A percentile compares a stretch with the other conserved stretches of the same genome.
phyloP scores from a whole-genome alignment of 2,888 invertebrate genomes.

The Pterostichus niger region DNA sequence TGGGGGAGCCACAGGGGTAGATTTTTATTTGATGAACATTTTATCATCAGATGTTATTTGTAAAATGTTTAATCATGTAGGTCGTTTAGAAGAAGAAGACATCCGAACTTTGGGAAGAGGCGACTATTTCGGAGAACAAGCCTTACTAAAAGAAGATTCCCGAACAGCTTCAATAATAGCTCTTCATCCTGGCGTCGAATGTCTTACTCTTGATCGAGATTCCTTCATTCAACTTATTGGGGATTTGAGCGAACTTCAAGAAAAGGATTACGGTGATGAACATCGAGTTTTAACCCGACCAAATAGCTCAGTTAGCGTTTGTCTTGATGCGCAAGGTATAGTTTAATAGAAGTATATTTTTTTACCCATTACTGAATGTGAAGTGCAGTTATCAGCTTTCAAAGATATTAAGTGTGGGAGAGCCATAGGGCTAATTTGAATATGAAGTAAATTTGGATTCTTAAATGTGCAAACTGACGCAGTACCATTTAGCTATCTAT shows the following conservation, averaged over 20 bases:
- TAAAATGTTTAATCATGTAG: constrained; percentile 68
- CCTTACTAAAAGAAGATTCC: constrained; percentile 83
- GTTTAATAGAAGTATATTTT: no score
- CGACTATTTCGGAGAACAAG: constrained; percentile 85
- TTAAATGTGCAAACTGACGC: no score
- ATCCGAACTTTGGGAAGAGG: constrained; percentile 80
- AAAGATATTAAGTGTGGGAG: no score
- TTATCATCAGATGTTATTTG: no score
- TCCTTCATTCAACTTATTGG: constrained; percentile 88
- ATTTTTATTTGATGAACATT: no score
- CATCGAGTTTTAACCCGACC: constrained; percentile 77
- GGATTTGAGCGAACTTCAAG: constrained; percentile 85
- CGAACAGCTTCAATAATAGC: constrained; percentile 86
- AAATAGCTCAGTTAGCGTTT: constrained; percentile 75
- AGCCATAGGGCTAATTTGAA: no score
- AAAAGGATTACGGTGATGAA: constrained; percentile 87
- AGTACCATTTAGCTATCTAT: no score
- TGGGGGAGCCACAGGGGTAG: no score
- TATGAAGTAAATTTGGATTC: no score
- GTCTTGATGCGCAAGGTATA: constrained; percentile 73
- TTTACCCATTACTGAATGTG: no score
- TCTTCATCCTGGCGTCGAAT: constrained; percentile 81
- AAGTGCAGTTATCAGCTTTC: no score
- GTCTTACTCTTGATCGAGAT: constrained; percentile 83
- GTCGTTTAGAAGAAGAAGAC: constrained; percentile 79